Base-by-base conservation (phyloP, 2,888 invertebrate species). In the Gortyna flavago region DNA sequence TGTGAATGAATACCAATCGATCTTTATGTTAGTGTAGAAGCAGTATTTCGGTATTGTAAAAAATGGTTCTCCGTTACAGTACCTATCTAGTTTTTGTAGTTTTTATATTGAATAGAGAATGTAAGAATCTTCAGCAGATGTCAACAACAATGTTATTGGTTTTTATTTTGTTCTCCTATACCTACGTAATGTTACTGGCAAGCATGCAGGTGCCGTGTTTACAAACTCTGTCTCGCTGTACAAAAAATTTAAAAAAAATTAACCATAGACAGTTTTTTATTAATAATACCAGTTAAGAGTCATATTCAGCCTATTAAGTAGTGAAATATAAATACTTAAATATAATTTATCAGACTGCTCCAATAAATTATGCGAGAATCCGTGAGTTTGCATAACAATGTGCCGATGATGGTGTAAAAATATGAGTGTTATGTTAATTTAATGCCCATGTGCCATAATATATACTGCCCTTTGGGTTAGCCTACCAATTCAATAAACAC, bases 41-140 rank as follows among this genome's bases (percentile, higher is more conserved):
- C 96, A 96, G 95, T 96, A 96, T 95, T 95, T 94, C 90, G 93
- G 91, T 93, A 94, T 93, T 93, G 93, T 95, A 92, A 92, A 92
- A 84, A 92, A 91, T 90, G 88, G 89, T 93, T 93, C 93, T 93
- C 92, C 92, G 90, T 93, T 93, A 90, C 94, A 95, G 94, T 95
- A 94, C 93, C 93, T 94, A 94, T 93, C 93, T 94, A 94, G 93
- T 93, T 94, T 85, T 94, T 92, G 92, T 95, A 95, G 94, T 94
- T 94, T 91, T 95, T 94, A 91, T 94, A 94, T 93, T 92, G 90
- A 92, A 93, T 94, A 94, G 93, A 91, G 89, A 90, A 92, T 92
- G 88, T 94, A 94, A 93, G 93, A 89, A 89, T 90, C 87, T 88
- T 88, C 84, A 85, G 80, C 77, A 84, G 80, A 88, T 84, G 73